Conservation (phyloP, 2,113 vertebrate species). For the Acrocephalus arundinaceus region DNA sequence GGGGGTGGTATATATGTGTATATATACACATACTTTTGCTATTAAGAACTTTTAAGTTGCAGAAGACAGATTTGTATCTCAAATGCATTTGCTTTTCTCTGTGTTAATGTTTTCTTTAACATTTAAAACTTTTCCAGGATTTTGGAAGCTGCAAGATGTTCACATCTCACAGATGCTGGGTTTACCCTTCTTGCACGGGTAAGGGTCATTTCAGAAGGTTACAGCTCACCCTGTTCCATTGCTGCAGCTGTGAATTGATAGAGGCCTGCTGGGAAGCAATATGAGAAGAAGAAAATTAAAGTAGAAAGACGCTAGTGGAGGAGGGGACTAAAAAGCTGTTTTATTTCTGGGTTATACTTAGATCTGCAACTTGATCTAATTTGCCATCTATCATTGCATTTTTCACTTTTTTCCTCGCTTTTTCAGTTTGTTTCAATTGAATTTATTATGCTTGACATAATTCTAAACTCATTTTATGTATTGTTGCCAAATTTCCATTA, state of each 20-base stretch:
- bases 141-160: constrained; percentile 90
- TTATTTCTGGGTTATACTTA: neutral
- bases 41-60: neutral
- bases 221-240: neutral
- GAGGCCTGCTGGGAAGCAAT: neutral
- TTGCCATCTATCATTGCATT: neutral
- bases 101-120: neutral
- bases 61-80: neutral
- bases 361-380: neutral
- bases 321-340: neutral
- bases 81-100: neutral
- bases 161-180: constrained; percentile 89
- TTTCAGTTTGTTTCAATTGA: neutral
- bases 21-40: neutral
- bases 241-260: neutral
- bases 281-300: neutral
- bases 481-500: neutral
- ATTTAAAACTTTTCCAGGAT: constrained; percentile 76
- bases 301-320: neutral
- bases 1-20: rapidly evolving
- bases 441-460: neutral
- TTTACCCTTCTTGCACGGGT: constrained; percentile 90
- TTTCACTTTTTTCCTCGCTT: neutral
- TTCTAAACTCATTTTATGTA: neutral
- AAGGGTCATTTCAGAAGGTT: constrained; percentile 43